Evolutionary conservation across 2,797 vertebrate genomes (phyloP).

Genomic region (Macroramphosus scolopax): DNA sequence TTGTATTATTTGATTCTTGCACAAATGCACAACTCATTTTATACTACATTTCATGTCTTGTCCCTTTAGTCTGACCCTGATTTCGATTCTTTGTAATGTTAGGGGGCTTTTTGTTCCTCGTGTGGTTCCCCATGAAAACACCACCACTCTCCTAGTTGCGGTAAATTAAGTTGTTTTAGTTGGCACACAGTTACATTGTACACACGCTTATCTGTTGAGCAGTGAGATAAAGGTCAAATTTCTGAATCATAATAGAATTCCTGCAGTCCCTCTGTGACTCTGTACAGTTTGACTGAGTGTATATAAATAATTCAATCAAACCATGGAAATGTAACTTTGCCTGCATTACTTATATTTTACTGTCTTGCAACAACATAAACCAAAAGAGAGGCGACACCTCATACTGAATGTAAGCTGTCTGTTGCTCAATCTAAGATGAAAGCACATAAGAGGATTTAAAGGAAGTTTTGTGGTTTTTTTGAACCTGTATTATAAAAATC

Average conservation of each 20-base stretch:
- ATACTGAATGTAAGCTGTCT: conserved; percentile 76
- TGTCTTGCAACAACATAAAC: conserved; percentile 76
- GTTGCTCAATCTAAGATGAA: conserved; percentile 58
- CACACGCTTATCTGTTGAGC: conserved; percentile 48
- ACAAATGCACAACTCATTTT: conserved; percentile 45
- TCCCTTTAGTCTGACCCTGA: conserved; percentile 40
- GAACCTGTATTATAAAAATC: conserved; percentile 10
- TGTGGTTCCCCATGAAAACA: conserved; percentile 47
- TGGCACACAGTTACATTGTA: conserved; percentile 49
- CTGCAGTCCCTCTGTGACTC: conserved; percentile 47
- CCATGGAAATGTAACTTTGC: conserved; percentile 74
- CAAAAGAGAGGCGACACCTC: conserved; percentile 59
- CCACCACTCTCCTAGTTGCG: conserved; percentile 27
- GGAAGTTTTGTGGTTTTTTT: conserved; percentile 19
- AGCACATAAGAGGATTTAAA: conserved; percentile 31
- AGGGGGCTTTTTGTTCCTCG: conserved; percentile 18
- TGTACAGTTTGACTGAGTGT: conserved; percentile 55
- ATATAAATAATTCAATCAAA: conserved; percentile 71
- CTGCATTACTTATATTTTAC: conserved; percentile 77
- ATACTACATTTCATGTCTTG: conserved; percentile 32
- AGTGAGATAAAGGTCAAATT: conserved; percentile 31
- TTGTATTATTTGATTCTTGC: conserved; percentile 32
- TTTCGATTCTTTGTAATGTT: conserved; percentile 42
- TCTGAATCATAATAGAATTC: conserved; percentile 28
- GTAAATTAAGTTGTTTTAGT: conserved; percentile 51